Base-by-base conservation (phyloP, 2,888 invertebrate species). In the Aleiodes leptofemur region DNA sequence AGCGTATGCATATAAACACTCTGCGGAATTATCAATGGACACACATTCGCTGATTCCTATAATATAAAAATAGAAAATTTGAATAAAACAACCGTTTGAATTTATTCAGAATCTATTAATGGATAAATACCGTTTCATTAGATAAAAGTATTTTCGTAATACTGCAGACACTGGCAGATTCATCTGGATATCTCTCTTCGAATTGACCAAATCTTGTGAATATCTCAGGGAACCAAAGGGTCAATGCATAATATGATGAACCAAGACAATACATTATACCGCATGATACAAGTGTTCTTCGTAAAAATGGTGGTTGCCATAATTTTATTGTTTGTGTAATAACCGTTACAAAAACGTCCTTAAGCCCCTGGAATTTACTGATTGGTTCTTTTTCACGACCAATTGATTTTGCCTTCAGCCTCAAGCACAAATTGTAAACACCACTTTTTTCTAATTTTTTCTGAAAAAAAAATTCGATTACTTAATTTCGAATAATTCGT, bases 221-320 rank as follows among this genome's bases (percentile, higher is more conserved):
- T 82, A 97, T 90, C 88, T 96, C 96, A 8, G 96, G 96, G 90
- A 97, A 96, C 97, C 97, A 97, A 87, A 96, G 92, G 94, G 96
- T 96, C 64, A 97, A 90, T 8, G 96, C 96, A 89, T 96, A 97
- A 90, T 96, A 97, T 84, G 96, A 96, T 90, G 95, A 93, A 55
- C 95, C 95, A 78, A 95, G 90, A 85, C 96, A 95, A 88, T 96
- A 96, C 86, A 96, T 95, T 78, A 96, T 94, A 64, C 94, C 90
- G 87, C 96, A 94, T 69, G 95, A 94, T 76, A 95, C 91, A 73
- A 94, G 86, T 23, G 95, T 95, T 85, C 94, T 94, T 85, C 93
- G 93, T 68, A 94, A 90, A 90, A 94, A 94, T 38, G 95, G 95
- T 1, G 94, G 92, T 83, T 90, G 92, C 89, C 94, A 93, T 16